phyloP scores from a whole-genome alignment of 2,888 invertebrate genomes.

The Tridacna crocea region DNA sequence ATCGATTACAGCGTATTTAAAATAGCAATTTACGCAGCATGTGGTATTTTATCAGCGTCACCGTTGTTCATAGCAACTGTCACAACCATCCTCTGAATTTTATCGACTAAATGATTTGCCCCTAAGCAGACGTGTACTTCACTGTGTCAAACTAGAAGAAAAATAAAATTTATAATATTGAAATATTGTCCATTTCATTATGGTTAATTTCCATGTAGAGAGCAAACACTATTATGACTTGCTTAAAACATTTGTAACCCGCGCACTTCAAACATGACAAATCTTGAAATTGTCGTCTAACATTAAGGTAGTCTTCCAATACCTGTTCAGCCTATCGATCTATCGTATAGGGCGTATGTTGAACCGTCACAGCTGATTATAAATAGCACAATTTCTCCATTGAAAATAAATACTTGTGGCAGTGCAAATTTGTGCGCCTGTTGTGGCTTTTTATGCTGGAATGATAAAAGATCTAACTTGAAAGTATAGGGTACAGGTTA shows the following conservation, averaged over 20 bases:
- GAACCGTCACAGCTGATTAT: neutral
- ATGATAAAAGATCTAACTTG: too few species aligned
- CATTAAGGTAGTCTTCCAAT: slow-evolving; percentile 7
- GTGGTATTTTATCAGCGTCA: slow-evolving; percentile 30
- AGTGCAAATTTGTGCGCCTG: neutral
- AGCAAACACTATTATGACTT: too few species aligned
- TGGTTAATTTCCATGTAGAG: too few species aligned
- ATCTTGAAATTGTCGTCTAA: slow-evolving; percentile 5
- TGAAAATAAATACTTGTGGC: neutral
- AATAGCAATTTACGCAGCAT: neutral
- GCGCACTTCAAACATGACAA: slow-evolving; percentile 21
- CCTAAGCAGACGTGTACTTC: too few species aligned
- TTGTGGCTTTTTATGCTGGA: too few species aligned
- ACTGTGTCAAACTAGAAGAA: too few species aligned
- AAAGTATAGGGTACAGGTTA: too few species aligned
- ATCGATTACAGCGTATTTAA: too few species aligned
- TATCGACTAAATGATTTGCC: neutral
- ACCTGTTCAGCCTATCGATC: slow-evolving; percentile 21
- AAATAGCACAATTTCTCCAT: neutral
- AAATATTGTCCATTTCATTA: too few species aligned
- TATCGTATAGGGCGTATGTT: slow-evolving; percentile 2
- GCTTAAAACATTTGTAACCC: neutral
- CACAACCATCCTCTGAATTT: slow-evolving; percentile 33
- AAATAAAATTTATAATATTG: too few species aligned
- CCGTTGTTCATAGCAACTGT: slow-evolving; percentile 55